Conservation (phyloP, 64 coral and sea anemone genomes). For the Montipora sp. region DNA sequence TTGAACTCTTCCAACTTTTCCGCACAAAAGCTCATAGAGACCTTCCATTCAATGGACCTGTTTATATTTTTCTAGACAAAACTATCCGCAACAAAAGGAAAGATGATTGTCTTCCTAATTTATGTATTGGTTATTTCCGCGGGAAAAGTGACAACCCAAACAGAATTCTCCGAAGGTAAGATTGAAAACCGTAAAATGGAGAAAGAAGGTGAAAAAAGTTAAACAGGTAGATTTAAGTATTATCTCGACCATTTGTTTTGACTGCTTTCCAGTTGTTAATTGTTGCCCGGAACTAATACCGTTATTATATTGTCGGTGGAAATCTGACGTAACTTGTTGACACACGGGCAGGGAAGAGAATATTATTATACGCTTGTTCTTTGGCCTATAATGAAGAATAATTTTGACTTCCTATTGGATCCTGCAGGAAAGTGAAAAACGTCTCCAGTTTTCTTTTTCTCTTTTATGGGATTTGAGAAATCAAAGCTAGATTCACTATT, state of each 20-base stretch:
- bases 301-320: not conserved
- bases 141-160: not conserved
- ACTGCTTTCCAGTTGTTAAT: not conserved
- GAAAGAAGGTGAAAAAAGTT: not conserved
- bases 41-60: not conserved
- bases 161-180: not conserved
- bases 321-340: too few relatives aligned
- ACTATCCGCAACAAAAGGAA: not conserved
- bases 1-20: too few relatives aligned
- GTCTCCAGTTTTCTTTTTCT: too few relatives aligned
- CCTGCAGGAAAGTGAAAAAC: too few relatives aligned
- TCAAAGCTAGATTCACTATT: too few relatives aligned
- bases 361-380: too few relatives aligned
- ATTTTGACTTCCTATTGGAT: too few relatives aligned
- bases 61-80: conserved; percentile 14
- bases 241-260: not conserved
- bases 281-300: not conserved
- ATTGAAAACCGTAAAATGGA: not conserved
- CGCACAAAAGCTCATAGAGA: not conserved
- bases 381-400: too few relatives aligned
- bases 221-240: not conserved
- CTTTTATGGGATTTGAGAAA: too few relatives aligned
- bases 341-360: not conserved
- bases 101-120: not conserved
- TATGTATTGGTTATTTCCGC: not conserved